Evolutionary conservation across 2,797 vertebrate genomes (phyloP).

Genomic region (Cephalopachus bancanus): DNA sequence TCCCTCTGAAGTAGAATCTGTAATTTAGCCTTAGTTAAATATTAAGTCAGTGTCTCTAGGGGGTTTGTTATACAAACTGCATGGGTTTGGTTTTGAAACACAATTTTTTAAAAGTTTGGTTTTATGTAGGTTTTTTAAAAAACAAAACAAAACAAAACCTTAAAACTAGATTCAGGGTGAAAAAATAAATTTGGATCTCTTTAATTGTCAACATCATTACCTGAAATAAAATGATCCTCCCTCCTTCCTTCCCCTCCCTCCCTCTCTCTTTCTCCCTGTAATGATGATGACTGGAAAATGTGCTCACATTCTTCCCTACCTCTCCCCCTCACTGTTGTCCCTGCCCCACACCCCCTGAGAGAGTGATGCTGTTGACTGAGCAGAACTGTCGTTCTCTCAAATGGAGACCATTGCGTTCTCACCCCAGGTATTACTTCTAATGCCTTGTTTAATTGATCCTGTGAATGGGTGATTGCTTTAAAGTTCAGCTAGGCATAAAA

Average conservation of each 20-base stretch:
- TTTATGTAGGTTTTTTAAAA: constrained; percentile 28
- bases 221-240: constrained; percentile 21
- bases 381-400: neutral
- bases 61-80: constrained; percentile 48
- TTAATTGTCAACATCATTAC: neutral
- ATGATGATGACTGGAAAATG: neutral
- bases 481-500: neutral
- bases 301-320: neutral
- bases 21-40: constrained; percentile 84
- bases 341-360: neutral
- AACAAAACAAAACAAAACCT: neutral
- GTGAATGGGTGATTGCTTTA: neutral
- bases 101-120: constrained; percentile 35
- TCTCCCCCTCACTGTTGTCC: neutral
- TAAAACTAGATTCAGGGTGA: neutral
- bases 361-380: neutral
- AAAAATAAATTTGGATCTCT: neutral
- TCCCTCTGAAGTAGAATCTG: constrained; percentile 76
- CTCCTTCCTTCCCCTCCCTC: neutral
- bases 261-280: no score
- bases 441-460: neutral
- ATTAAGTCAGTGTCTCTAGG: constrained; percentile 75
- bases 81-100: constrained; percentile 64
- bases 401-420: neutral
- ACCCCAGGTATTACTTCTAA: neutral